Evolutionary conservation across 2,888 invertebrate genomes (phyloP).

Genomic region (Esperia sulphurella): DNA sequence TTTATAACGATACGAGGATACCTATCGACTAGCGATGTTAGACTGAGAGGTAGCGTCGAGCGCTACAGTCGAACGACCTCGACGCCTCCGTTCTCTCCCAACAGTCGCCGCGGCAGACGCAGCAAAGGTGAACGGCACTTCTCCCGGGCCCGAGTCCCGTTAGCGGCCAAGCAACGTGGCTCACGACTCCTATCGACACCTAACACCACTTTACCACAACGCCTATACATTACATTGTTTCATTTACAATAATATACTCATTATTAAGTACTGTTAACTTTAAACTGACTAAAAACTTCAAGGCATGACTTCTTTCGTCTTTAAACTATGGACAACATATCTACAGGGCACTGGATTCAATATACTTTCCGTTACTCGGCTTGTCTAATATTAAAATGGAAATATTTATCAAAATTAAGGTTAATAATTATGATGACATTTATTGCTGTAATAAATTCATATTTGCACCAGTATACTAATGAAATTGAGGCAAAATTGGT

Average conservation of each 20-base stretch:
- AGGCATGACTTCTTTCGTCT: constrained; percentile 74
- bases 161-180: constrained; percentile 4
- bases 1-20: no score
- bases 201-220: constrained; percentile 53
- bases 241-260: constrained; percentile 50
- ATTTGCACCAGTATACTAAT: constrained; percentile 62
- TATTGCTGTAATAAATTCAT: constrained; percentile 72
- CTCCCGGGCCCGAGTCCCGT: not conserved
- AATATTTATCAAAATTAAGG: constrained; percentile 69
- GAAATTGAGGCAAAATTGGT: constrained; percentile 57
- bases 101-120: not conserved
- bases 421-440: constrained; percentile 36
- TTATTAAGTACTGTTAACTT: constrained; percentile 75
- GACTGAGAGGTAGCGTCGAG: no score
- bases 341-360: constrained; percentile 76
- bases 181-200: constrained; percentile 24
- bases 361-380: constrained; percentile 68
- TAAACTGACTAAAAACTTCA: constrained; percentile 74
- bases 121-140: constrained; percentile 2
- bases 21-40: no score
- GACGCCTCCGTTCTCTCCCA: not conserved
- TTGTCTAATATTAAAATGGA: constrained; percentile 63
- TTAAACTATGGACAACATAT: constrained; percentile 74
- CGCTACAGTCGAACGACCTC: no score
- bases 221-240: constrained; percentile 53